Percentiles rank a stretch among this genome's conserved stretches.
phyloP scores from a whole-genome alignment of 2,797 vertebrate genomes.

The Buceros bicornis region DNA sequence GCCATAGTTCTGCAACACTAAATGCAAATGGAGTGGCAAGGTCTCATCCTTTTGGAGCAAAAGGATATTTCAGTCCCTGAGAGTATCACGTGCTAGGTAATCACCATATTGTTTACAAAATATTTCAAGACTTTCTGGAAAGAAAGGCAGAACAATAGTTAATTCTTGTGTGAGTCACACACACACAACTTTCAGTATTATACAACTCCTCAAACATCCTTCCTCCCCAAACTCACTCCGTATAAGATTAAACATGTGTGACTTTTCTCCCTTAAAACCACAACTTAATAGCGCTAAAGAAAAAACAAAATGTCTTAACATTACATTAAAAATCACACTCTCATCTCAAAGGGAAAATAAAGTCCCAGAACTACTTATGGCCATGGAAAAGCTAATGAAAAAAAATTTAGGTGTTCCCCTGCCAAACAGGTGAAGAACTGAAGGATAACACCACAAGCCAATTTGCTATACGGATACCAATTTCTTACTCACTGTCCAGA shows the following conservation, averaged over 20 bases:
- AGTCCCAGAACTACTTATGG: not conserved
- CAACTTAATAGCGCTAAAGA: not conserved
- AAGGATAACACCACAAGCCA: not conserved
- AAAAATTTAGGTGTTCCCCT: not conserved
- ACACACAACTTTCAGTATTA: not conserved
- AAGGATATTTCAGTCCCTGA: not conserved
- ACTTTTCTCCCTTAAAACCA: not conserved
- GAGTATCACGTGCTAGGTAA: not conserved
- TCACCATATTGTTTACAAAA: constrained; percentile 11
- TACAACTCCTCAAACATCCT: not conserved
- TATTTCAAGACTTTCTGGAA: not conserved
- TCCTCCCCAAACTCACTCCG: not conserved
- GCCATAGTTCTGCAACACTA: not conserved
- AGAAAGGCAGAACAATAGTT: constrained; percentile 22
- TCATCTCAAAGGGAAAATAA: not conserved
- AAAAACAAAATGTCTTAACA: not conserved
- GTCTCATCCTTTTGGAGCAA: not conserved
- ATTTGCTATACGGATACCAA: not conserved
- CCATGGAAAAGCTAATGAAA: not conserved
- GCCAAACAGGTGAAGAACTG: not conserved
- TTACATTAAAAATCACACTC: not conserved
- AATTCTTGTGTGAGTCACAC: not conserved
- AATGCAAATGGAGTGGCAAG: not conserved
- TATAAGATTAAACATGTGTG: not conserved
- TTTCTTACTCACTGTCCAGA: not conserved